Evolutionary conservation across 2,113 vertebrate species (phyloP), one percentile per base, ranked within the genome.

Genomic region (Felis catus): DNA sequence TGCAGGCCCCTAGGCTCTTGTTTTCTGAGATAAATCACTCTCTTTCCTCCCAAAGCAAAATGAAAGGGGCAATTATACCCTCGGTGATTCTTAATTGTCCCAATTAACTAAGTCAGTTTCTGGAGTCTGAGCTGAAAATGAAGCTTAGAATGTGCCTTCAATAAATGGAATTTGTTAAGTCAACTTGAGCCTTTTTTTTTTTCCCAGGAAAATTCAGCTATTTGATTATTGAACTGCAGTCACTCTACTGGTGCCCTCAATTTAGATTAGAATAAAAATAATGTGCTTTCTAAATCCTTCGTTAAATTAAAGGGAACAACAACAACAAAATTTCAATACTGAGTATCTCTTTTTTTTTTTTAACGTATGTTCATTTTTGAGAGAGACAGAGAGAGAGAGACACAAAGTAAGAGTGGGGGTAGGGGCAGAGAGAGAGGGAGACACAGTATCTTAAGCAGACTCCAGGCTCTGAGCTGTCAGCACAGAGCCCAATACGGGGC

Each of bases 31-130:
- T 97, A 98, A 98, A 98, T 98, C 94, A 97, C 71, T 96, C 55
- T 95, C 76, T 92, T 96, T 94, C 95, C 41, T 92, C 55, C 55
- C 63, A 80, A 96, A 94, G 90, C 92, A 95, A 97, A 97, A 95
- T 97, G 86, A 98, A 96, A 98, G 97, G 96, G 89, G 92, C 98
- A 98, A 98, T 98, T 98, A 97, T 96, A 91, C 91, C 93, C 97
- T 97, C 4, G 39, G 91, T 94, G 95, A 93, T 95, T 95, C 97
- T 98, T 98, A 98, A 98, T 97, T 95, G 91, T 98, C 58, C 79
- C 96, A 98, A 97, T 97, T 98, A 98, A 96, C 94, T 84, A 96
- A 97, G 95, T 94, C 83, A 96, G 96, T 96, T 97, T 97, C 95
- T 97, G 79, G 92, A 96, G 65, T 96, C 96, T 96, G 84, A 96